Percentiles rank a stretch among this genome's conserved stretches.
Conservation (phyloP, 2,888 invertebrate genomes). For the Melanostoma scalare region DNA sequence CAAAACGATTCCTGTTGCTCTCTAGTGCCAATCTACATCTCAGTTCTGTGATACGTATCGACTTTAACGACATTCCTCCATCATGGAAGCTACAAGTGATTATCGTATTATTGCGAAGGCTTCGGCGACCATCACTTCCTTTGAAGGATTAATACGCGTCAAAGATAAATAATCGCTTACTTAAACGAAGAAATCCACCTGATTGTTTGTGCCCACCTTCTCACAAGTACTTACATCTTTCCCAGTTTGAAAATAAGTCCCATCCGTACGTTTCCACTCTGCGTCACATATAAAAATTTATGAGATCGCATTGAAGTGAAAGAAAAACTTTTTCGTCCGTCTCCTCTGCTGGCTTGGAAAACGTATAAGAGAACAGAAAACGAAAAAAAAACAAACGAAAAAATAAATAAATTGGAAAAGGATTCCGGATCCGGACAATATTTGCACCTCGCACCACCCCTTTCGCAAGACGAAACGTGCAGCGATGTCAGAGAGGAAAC, state of each 20-base stretch:
- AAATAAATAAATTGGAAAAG: conserved; percentile 68
- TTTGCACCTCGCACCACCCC: conserved; percentile 23
- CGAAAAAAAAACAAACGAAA: neutral
- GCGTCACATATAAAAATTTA: conserved; percentile 70
- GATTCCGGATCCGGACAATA: conserved; percentile 58
- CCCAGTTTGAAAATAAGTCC: conserved; percentile 22
- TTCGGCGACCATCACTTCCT: too few relatives aligned
- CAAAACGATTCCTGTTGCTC: too few relatives aligned
- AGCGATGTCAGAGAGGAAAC: conserved; percentile 56
- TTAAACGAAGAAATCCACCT: conserved; percentile 16
- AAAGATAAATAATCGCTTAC: too few relatives aligned
- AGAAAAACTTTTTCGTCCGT: conserved; percentile 59
- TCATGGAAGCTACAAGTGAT: too few relatives aligned
- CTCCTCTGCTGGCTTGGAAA: neutral
- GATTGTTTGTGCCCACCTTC: neutral
- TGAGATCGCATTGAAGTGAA: conserved; percentile 71
- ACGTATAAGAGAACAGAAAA: too few relatives aligned
- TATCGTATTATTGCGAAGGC: too few relatives aligned
- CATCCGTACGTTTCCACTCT: conserved; percentile 26
- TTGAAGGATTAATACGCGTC: too few relatives aligned
- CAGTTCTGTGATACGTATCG: too few relatives aligned
- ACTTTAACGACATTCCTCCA: too few relatives aligned
- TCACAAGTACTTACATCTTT: neutral
- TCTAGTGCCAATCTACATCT: too few relatives aligned
- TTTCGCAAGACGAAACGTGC: conserved; percentile 50